Evolutionary conservation across 2,113 vertebrate species (phyloP), one percentile per base, ranked within the genome.

Genomic region (Cebus imitator): DNA sequence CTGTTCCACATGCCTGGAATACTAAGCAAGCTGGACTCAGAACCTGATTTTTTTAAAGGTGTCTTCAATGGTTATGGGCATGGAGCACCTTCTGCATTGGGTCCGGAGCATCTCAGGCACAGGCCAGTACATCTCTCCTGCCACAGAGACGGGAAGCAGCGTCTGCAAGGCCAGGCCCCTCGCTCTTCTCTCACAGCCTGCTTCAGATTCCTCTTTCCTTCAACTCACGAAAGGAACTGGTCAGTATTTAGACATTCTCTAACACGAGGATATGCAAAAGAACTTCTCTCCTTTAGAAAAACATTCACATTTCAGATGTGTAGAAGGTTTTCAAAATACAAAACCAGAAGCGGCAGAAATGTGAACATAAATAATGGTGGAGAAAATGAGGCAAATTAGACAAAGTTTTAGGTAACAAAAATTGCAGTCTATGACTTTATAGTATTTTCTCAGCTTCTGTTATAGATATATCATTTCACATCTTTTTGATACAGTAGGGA

Each of bases 341-440:
- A 95, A 95, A 37, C 48, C 48, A 14, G n/a, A 72, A 85, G 50
- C 78, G 83, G 89, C 68, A 88, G 70, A 90, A 91, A 94, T 66
- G 32, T 43, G n/a, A 87, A 64, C 40, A 23, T 20, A 73, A 95
- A 82, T 12, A 37, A 78, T 3, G 48, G 78, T 68, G 73, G 57
- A 79, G 84, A 95, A 96, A 94, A 91, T 30, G 52, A 91, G 55
- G 72, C 68, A 78, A 84, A 91, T 66, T 66, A 90, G 79, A 57
- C 35, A 27, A 66, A 82, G 40, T 94, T 88, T 82, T 37, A 16
- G 27, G 52, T 30, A 45, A 82, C 35, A 94, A 90, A 92, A 84
- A 89, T 73, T 64, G 64, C 57, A 70, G 78, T 40, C 70, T 85
- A 27, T 16, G 73, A 73, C 32, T 87, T 84, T 55, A 37, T 18